Percentiles rank a stretch among this genome's conserved stretches.
Conservation (phyloP, 1,140 invertebrate species). For the Drepana arcuata region DNA sequence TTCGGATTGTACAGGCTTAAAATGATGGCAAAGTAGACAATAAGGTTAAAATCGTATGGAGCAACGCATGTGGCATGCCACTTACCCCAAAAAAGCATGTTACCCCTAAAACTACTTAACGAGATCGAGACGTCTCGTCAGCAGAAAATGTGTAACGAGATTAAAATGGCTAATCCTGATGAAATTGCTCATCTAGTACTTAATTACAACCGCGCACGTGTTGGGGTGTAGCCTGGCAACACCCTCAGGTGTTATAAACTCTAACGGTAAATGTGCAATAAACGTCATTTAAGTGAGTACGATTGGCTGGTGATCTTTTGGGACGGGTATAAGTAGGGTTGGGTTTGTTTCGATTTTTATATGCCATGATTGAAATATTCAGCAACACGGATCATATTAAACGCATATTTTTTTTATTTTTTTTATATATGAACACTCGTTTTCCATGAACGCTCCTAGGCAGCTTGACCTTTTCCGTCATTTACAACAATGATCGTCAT, state of each 20-base stretch:
- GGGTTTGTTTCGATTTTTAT: too few relatives aligned
- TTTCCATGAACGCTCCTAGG: too few relatives aligned
- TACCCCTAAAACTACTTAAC: not conserved
- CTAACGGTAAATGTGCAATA: not conserved
- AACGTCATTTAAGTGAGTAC: not conserved
- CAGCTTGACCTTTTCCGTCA: too few relatives aligned
- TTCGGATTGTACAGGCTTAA: not conserved
- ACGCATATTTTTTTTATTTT: too few relatives aligned
- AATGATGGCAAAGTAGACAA: not conserved
- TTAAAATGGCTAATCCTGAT: constrained; percentile 45
- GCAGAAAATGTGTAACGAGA: constrained; percentile 20
- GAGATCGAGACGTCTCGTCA: not conserved
- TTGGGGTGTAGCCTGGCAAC: constrained; percentile 41
- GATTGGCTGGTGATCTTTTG: not conserved
- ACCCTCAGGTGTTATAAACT: constrained; percentile 29
- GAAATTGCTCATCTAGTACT: constrained; percentile 54
- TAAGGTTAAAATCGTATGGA: not conserved
- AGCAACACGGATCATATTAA: not conserved
- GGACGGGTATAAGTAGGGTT: not conserved
- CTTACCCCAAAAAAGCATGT: too few relatives aligned
- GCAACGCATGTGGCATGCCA: too few relatives aligned
- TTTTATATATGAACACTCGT: too few relatives aligned
- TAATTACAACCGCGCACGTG: constrained; percentile 38
- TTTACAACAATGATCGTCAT: too few relatives aligned
- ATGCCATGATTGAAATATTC: too few relatives aligned